A percentile compares a stretch with the other conserved stretches of the same genome.
These are phyloP conservation scores for Aix galericulata DNA, from an alignment of 2,113 vertebrate genomes.

Conservation along the genomic window DNA sequence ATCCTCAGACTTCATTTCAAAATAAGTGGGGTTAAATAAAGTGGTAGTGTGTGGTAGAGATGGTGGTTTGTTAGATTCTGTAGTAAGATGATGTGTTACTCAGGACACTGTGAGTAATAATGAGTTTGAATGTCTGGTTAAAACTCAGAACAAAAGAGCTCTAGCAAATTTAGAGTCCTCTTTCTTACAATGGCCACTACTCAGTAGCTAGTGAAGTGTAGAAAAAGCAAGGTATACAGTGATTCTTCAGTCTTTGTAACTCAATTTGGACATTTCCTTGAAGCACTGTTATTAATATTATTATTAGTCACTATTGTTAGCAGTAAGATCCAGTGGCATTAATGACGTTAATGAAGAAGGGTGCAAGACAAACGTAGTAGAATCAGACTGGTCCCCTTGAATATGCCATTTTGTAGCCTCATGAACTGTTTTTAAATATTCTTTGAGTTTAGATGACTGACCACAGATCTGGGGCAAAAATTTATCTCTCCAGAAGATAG, in stretches of 20 bases:
- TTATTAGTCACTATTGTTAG: background rate
- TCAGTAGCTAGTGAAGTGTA: background rate
- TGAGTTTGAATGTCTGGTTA: background rate
- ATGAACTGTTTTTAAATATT: rapidly evolving
- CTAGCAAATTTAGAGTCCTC: background rate
- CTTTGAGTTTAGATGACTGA: background rate
- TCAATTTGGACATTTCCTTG: background rate
- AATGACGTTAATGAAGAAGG: background rate
- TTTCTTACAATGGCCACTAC: background rate
- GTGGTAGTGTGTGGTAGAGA: background rate
- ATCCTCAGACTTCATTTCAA: background rate
- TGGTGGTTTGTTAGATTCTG: background rate
- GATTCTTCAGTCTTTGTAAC: background rate
- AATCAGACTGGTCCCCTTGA: background rate
- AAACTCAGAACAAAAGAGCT: background rate
- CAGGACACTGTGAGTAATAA: background rate
- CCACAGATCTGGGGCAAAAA: background rate
- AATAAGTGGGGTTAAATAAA: background rate
- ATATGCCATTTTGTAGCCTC: background rate
- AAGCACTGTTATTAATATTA: background rate
- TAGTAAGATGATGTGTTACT: background rate
- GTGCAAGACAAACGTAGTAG: background rate
- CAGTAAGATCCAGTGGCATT: background rate
- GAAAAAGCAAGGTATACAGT: background rate
- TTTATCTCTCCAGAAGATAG: background rate